These are phyloP conservation scores for Aldrovandia affinis DNA, from an alignment of 2,797 vertebrate genomes.

Conservation along the genomic window DNA sequence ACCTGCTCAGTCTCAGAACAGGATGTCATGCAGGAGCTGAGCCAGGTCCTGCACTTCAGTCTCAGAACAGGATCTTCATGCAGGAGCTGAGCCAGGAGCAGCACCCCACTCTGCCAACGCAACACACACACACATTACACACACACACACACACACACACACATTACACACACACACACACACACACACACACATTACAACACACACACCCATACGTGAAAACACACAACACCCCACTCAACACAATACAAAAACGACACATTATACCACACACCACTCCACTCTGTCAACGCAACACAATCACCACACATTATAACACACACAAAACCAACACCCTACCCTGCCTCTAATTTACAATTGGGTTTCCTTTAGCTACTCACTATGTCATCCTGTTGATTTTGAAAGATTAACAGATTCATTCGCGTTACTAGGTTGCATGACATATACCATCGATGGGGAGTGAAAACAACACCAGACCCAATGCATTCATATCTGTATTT, in stretches of 20 bases:
- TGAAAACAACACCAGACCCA: no score
- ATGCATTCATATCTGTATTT: no score
- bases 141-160: slow-evolving; percentile 15
- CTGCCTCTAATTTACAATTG: no score
- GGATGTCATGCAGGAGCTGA: slow-evolving; percentile 93
- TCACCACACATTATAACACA: background rate
- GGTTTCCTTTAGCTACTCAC: no score
- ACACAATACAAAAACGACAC: background rate
- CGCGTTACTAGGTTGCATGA: no score
- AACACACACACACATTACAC: slow-evolving; percentile 16
- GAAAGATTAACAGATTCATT: no score
- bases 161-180: background rate
- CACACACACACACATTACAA: background rate
- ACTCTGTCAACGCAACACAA: background rate
- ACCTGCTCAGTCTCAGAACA: slow-evolving; percentile 97
- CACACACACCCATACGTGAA: background rate
- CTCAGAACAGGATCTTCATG: slow-evolving; percentile 90
- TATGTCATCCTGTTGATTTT: no score
- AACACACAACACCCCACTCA: background rate
- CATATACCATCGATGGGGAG: no score
- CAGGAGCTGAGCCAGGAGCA: slow-evolving; percentile 92
- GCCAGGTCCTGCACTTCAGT: slow-evolving; percentile 97
- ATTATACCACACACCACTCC: background rate
- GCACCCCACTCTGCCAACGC: slow-evolving; percentile 83
- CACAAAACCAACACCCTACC: background rate